phyloP scores from a whole-genome alignment of 2,888 invertebrate species.

The Nymphalis polychloros region DNA sequence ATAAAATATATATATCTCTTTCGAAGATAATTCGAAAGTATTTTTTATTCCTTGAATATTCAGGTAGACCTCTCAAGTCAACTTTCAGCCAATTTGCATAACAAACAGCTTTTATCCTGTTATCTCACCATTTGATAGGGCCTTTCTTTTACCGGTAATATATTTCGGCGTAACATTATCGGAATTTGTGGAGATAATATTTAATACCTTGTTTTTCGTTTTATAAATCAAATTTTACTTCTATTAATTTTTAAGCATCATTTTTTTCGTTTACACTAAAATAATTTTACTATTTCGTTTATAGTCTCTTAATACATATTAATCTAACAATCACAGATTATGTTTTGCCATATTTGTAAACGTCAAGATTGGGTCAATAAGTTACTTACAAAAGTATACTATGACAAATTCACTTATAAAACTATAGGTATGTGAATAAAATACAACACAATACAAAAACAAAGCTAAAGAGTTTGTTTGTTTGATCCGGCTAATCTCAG shows the following conservation, averaged over 20 bases:
- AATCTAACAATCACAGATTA: too few relatives aligned
- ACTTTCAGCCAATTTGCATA: constrained; percentile 28
- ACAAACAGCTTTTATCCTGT: constrained; percentile 24
- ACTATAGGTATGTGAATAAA: too few relatives aligned
- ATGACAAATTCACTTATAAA: too few relatives aligned
- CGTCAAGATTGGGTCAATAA: too few relatives aligned
- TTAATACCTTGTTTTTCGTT: neutral
- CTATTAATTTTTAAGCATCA: neutral
- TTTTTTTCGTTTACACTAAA: too few relatives aligned
- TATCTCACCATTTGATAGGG: constrained; percentile 22
- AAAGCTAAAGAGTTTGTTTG: too few relatives aligned
- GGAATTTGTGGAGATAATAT: constrained; percentile 1
- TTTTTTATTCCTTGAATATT: constrained; percentile 21
- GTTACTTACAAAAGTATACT: too few relatives aligned
- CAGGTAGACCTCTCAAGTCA: constrained; percentile 13
- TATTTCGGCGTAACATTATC: constrained; percentile 1
- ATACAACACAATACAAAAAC: too few relatives aligned
- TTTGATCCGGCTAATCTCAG: too few relatives aligned
- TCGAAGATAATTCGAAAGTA: constrained; percentile 15
- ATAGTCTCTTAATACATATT: too few relatives aligned
- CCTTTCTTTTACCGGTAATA: constrained; percentile 6
- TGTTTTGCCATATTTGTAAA: too few relatives aligned
- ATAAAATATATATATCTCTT: constrained; percentile 8
- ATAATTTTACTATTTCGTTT: too few relatives aligned
- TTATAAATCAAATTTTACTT: neutral